A percentile compares a stretch with the other conserved stretches of the same genome.
Evolutionary conservation across 2,888 invertebrate genomes (phyloP).

Genomic region (Drosophila pullipes): DNA sequence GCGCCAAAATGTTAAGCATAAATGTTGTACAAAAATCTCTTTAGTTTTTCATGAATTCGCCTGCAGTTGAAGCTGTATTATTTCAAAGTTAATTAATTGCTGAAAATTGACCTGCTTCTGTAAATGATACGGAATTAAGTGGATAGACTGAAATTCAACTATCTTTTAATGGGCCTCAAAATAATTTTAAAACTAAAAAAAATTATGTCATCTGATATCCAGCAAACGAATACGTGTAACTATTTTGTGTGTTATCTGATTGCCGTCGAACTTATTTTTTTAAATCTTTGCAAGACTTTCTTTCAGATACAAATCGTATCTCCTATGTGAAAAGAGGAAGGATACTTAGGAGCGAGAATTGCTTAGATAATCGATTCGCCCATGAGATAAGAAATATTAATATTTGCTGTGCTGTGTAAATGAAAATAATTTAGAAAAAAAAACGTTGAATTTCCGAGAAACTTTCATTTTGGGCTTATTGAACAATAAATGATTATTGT

Average conservation of each 20-base stretch:
- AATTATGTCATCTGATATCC: too few relatives aligned
- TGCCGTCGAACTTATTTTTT: too few relatives aligned
- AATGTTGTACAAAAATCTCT: background rate
- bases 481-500: conserved; percentile 57
- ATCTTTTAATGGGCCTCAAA: background rate
- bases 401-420: background rate
- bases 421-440: background rate
- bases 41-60: background rate
- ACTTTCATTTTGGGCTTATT: conserved; percentile 34
- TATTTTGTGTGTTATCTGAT: too few relatives aligned
- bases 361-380: rapidly evolving
- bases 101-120: background rate
- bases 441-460: background rate
- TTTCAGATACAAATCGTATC: too few relatives aligned
- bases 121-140: background rate
- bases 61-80: background rate
- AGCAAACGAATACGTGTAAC: too few relatives aligned
- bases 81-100: background rate
- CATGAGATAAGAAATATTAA: background rate
- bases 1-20: background rate
- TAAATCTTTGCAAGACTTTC: too few relatives aligned
- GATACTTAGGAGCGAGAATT: too few relatives aligned
- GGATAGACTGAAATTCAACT: background rate
- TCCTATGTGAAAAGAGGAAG: too few relatives aligned
- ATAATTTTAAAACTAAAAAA: too few relatives aligned